Evolutionary conservation across 2,888 invertebrate genomes (phyloP), one percentile per base, ranked within the genome.

Genomic region (Leucania comma): DNA sequence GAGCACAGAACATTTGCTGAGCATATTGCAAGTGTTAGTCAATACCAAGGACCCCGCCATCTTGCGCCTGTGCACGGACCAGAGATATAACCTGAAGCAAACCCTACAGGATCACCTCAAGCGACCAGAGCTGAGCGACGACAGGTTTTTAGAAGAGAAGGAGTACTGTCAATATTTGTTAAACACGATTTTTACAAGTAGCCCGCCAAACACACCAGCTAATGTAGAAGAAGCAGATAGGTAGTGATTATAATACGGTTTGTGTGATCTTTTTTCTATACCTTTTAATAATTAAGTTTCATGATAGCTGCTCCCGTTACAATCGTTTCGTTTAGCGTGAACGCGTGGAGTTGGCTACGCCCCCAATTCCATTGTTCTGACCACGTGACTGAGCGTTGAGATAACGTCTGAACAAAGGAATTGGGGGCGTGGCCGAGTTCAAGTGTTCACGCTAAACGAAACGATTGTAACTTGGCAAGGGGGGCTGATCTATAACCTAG

Each of bases 1-100:
- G 0, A 86, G 90, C 2, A 89, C 95, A 0, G 94, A 94, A 56
- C 94, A 95, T 29, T 56, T 95, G 0, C 88, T 96, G 1, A 86
- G 88, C 68, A 85, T 93, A 1, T 84, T 96, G 1, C 68, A 87
- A 0, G 80, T 87, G 0, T 75, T 95, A 3, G 54, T 92, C 0
- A 88, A 90, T 0, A 83, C 83, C 17, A 32, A 71, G 1, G 88
- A 93, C 26, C 78, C 86, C 0, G 76, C 72, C 0, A 84, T 91
- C 1, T 46, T 93, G 4, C 56, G 71, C 0, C 92, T 93, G 68
- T 92, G 90, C 77, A 76, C 78, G 14, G 89, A 92, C 63, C 90
- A 91, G 0, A 64, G 61, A 0, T 58, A 91, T 0, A 85, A 85
- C 17, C 86, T 95, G 1, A 87, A 89, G 81, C 80, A 81, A 0